Evolutionary conservation across 2,888 invertebrate genomes (phyloP).

Genomic region (Noctua fimbriata): DNA sequence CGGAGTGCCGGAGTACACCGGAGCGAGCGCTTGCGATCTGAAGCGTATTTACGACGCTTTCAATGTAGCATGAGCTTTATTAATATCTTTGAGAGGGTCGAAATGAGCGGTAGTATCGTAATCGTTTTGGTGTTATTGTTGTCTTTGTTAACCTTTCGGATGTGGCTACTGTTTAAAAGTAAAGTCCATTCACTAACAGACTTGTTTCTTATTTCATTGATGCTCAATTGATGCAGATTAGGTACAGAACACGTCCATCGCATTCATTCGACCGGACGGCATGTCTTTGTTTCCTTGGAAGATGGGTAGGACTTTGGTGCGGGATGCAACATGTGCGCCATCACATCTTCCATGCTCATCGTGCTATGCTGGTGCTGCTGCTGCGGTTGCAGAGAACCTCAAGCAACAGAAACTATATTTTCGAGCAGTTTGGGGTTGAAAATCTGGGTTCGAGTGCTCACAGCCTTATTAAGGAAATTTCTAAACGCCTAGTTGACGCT

Average conservation of each 20-base stretch:
- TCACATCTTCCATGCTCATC: too few species aligned
- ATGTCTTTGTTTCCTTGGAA: too few species aligned
- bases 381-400: too few species aligned
- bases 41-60: conserved; percentile 73
- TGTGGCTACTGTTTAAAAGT: neutral
- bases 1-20: conserved; percentile 70
- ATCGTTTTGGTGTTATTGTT: conserved; percentile 21
- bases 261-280: too few species aligned
- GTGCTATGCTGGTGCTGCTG: too few species aligned
- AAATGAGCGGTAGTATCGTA: conserved; percentile 27
- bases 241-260: neutral
- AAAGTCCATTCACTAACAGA: neutral
- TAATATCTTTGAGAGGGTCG: conserved; percentile 49
- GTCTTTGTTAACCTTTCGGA: neutral
- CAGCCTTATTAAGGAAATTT: too few species aligned
- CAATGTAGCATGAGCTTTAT: conserved; percentile 73
- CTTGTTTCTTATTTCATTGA: neutral
- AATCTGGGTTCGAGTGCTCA: too few species aligned
- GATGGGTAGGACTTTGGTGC: too few species aligned
- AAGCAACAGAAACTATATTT: too few species aligned
- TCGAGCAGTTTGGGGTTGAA: too few species aligned
- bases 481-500: too few species aligned
- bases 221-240: neutral
- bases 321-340: too few species aligned
- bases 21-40: conserved; percentile 69